Evolutionary conservation across 2,888 invertebrate species (phyloP), one percentile per base, ranked within the genome.

Genomic region (Campopleginae sp.): DNA sequence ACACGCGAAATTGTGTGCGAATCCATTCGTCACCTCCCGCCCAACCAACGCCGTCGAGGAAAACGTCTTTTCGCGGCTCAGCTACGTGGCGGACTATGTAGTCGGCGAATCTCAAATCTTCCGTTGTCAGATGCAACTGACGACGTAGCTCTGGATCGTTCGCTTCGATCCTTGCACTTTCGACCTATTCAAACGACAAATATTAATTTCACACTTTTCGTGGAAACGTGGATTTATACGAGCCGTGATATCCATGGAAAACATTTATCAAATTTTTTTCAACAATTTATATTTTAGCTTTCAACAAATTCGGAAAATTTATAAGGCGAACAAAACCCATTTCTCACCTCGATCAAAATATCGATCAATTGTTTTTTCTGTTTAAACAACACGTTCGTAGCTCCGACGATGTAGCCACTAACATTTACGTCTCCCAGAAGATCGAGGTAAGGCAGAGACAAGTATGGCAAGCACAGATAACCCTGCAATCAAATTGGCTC

Each of bases 1-100:
- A 98, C 74, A 97, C 96, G 87, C 97, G 96, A 93, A 99, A 99
- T 94, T 99, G 99, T 76, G 98, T 97, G 87, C 99, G 95, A 87
- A 99, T 97, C 99, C 99, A 99, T 88, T 98, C 97, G 92, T 99
- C 99, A 33, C 99, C 98, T 72, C 99, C 99, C 93, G 98, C 98
- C 96, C 97, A 97, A 31, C 96, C 96, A 46, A 97, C 96, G 0
- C 96, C 96, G 90, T 97, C 96, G 78, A 96, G 93, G 92, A 96
- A 96, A 33, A 96, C 96, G 92, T 97, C 97, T 88, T 96, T 96
- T 78, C 95, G 95, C 27, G 94, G 94, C 1, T 96, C 94, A 12
- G 95, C 94, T 71, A 96, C 95, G 92, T 96, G 96, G 51, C 97
- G 95, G 23, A 99, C 97, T 46, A 99, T 95, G 92, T 97, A 98